These are phyloP conservation scores for Idaea straminata DNA, from an alignment of 2,888 invertebrate genomes.

Conservation along the genomic window DNA sequence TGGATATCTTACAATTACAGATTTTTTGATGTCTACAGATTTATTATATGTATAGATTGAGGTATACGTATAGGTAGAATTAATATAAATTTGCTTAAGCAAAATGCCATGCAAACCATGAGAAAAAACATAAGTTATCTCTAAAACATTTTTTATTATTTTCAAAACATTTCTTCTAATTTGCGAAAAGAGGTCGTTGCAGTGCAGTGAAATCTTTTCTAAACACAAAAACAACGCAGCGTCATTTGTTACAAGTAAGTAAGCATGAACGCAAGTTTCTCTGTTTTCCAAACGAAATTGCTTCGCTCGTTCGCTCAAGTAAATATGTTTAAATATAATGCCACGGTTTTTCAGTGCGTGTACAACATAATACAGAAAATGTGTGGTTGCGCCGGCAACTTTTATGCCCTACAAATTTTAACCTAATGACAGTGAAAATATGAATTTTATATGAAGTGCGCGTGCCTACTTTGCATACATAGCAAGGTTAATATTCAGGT, in stretches of 20 bases:
- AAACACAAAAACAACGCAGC: background rate
- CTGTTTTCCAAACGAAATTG: conserved; percentile 3
- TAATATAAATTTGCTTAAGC: no score
- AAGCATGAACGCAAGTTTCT: background rate
- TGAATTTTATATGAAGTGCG: conserved; percentile 29
- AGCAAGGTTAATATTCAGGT: conserved; percentile 24
- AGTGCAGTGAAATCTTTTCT: background rate
- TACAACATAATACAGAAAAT: conserved; percentile 18
- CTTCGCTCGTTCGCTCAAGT: background rate
- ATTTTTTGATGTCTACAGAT: no score
- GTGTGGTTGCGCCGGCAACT: conserved; percentile 24
- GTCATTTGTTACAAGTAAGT: background rate
- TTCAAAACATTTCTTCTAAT: background rate
- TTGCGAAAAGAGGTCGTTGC: background rate
- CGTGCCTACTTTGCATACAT: conserved; percentile 24
- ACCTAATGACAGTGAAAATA: conserved; percentile 31
- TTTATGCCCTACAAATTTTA: conserved; percentile 32
- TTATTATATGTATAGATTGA: no score
- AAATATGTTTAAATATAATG: conserved; percentile 21
- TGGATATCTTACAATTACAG: no score
- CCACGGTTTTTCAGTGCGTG: conserved; percentile 16
- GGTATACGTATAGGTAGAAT: no score
- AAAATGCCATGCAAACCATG: no score
- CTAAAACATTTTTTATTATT: background rate
- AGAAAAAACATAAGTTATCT: background rate